These are phyloP conservation scores for Scolopax mira DNA, from an alignment of 2,113 vertebrate genomes.

Conservation along the genomic window DNA sequence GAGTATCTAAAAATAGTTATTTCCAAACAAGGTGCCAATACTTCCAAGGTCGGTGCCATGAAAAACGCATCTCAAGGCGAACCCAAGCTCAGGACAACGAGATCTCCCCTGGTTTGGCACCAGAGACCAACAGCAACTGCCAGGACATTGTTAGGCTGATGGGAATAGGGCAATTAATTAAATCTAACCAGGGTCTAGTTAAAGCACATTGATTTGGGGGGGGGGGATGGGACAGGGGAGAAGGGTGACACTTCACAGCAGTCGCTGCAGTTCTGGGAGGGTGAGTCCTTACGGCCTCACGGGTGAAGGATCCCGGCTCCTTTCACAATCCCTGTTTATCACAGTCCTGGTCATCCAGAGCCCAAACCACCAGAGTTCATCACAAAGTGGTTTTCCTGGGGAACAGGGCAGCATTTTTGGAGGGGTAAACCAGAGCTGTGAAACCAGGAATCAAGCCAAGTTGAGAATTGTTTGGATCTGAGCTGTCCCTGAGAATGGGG, in stretches of 20 bases:
- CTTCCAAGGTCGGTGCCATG: not conserved
- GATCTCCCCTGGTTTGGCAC: not conserved
- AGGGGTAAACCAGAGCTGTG: not conserved
- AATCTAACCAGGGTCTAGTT: not conserved
- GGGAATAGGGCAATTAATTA: not conserved
- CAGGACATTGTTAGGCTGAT: not conserved
- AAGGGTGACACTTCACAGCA: not conserved
- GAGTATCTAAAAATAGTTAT: not conserved
- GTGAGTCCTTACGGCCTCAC: fast-evolving
- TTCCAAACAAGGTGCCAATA: not conserved
- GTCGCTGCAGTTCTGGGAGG: not conserved
- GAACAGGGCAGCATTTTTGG: not conserved
- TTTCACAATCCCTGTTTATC: not conserved
- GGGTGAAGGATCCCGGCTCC: not conserved
- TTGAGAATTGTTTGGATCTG: not conserved
- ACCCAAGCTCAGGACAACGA: no score
- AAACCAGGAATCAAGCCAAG: not conserved
- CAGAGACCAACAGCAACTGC: not conserved
- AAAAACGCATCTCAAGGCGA: not conserved
- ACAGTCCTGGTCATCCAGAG: not conserved
- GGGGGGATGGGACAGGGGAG: not conserved
- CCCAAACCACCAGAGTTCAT: not conserved
- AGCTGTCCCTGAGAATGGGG: not conserved
- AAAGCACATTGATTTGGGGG: not conserved
- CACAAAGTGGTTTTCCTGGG: not conserved